Evolutionary conservation across 92 coral and sea anemone genomes (phyloP).

Genomic region (Epizoanthus scotinus): DNA sequence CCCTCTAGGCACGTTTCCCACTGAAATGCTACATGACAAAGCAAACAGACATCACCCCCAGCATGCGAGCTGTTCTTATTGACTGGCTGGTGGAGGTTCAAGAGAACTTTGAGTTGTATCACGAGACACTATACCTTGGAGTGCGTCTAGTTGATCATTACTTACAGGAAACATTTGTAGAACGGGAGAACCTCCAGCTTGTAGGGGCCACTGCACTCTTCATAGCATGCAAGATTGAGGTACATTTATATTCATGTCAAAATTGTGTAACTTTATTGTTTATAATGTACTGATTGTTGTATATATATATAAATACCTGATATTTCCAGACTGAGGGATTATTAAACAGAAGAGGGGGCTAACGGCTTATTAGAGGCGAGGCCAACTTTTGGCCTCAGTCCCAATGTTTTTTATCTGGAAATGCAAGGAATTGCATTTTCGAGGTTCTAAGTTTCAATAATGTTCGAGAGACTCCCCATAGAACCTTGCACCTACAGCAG

Average conservation of each 20-base stretch:
- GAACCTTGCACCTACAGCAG: no score
- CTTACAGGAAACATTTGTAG: slow-evolving; percentile 68
- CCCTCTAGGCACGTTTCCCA: slow-evolving; percentile 65
- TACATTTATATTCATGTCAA: slow-evolving; percentile 10
- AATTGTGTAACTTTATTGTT: background rate
- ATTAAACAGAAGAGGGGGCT: no score
- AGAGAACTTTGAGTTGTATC: slow-evolving; percentile 95
- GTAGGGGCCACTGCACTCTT: slow-evolving; percentile 92
- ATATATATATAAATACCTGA: no score
- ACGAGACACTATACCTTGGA: slow-evolving; percentile 93
- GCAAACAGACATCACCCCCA: slow-evolving; percentile 76
- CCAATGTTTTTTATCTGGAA: no score
- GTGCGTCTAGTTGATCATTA: slow-evolving; percentile 87
- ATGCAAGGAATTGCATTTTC: no score
- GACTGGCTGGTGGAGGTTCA: slow-evolving; percentile 99
- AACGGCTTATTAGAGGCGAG: no score
- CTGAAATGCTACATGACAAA: slow-evolving; percentile 73
- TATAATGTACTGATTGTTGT: no score
- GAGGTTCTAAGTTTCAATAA: no score
- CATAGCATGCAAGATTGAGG: slow-evolving; percentile 92
- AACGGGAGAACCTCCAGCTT: slow-evolving; percentile 87
- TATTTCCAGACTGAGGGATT: no score
- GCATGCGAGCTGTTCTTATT: slow-evolving; percentile 91
- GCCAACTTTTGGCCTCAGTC: no score
- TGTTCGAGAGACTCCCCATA: no score